phyloP scores from a whole-genome alignment of 1,140 invertebrate genomes.

The Whitmania pigra region DNA sequence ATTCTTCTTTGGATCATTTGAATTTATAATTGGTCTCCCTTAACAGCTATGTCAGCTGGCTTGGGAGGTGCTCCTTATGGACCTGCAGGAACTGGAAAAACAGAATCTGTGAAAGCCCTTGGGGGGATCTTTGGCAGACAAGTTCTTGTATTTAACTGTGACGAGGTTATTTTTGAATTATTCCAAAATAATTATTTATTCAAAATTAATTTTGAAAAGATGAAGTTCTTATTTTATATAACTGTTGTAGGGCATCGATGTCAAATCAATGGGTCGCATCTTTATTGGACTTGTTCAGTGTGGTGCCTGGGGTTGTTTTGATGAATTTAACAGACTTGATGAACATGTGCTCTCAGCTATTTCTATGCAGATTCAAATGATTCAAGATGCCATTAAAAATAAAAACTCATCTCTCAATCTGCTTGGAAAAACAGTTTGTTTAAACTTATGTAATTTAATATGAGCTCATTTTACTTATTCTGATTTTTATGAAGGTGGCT shows the following conservation, averaged over 20 bases:
- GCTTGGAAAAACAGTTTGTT: slow-evolving; percentile 57
- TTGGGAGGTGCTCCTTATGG: slow-evolving; percentile 96
- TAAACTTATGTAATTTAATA: background rate
- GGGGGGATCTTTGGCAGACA: slow-evolving; percentile 75
- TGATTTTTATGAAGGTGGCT: slow-evolving; percentile 47
- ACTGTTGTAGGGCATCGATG: slow-evolving; percentile 67
- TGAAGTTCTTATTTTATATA: background rate
- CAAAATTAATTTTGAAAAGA: slow-evolving; percentile 11
- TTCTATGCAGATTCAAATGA: slow-evolving; percentile 73
- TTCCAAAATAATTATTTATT: slow-evolving; percentile 1
- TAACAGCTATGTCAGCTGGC: slow-evolving; percentile 73
- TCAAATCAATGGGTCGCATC: slow-evolving; percentile 79
- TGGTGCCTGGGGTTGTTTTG: slow-evolving; percentile 97
- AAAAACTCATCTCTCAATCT: slow-evolving; percentile 52
- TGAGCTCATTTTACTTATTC: background rate
- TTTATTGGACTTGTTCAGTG: slow-evolving; percentile 79
- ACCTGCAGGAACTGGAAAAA: slow-evolving; percentile 94
- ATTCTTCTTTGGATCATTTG: background rate
- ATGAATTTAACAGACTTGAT: slow-evolving; percentile 91
- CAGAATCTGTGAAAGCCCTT: slow-evolving; percentile 89
- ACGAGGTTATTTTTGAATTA: slow-evolving; percentile 57
- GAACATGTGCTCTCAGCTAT: slow-evolving; percentile 81
- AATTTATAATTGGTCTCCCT: too few relatives aligned
- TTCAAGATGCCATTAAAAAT: slow-evolving; percentile 68
- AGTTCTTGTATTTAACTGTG: slow-evolving; percentile 93